A percentile compares a stretch with the other conserved stretches of the same genome.
Conservation (phyloP, 1,140 invertebrate species). For the Apis laboriosa region DNA sequence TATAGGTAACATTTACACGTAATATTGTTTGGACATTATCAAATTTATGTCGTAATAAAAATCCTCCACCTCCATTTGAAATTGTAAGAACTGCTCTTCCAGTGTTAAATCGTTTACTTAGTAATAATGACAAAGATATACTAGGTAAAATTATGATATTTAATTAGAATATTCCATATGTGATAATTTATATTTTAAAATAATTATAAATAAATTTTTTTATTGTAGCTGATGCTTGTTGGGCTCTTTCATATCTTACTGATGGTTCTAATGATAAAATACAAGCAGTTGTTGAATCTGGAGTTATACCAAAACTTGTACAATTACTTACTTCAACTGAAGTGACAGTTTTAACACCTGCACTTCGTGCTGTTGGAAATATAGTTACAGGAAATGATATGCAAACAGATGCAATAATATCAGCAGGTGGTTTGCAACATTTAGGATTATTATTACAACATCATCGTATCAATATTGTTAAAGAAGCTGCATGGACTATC, state of each 20-base stretch:
- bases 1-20: conserved; percentile 70
- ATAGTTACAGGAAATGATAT: conserved; percentile 92
- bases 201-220: conserved; percentile 13
- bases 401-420: conserved; percentile 95
- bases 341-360: conserved; percentile 92
- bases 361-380: conserved; percentile 93
- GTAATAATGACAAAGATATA: conserved; percentile 88
- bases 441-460: conserved; percentile 89
- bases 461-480: conserved; percentile 86
- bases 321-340: conserved; percentile 87
- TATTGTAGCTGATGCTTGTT: conserved; percentile 92
- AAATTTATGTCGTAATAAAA: conserved; percentile 96
- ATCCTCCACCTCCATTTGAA: conserved; percentile 90
- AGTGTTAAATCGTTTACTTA: conserved; percentile 89
- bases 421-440: conserved; percentile 88
- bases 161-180: conserved; percentile 1
- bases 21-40: conserved; percentile 95
- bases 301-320: conserved; percentile 89
- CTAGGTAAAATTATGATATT: conserved; percentile 80
- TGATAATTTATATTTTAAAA: neutral
- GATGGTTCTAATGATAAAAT: conserved; percentile 97
- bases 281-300: conserved; percentile 88
- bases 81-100: conserved; percentile 91
- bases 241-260: conserved; percentile 97
- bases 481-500: conserved; percentile 92